Percentiles rank a stretch among this genome's conserved stretches.
phyloP scores from a whole-genome alignment of 2,888 invertebrate genomes.

The Drosophila maculinotata region DNA sequence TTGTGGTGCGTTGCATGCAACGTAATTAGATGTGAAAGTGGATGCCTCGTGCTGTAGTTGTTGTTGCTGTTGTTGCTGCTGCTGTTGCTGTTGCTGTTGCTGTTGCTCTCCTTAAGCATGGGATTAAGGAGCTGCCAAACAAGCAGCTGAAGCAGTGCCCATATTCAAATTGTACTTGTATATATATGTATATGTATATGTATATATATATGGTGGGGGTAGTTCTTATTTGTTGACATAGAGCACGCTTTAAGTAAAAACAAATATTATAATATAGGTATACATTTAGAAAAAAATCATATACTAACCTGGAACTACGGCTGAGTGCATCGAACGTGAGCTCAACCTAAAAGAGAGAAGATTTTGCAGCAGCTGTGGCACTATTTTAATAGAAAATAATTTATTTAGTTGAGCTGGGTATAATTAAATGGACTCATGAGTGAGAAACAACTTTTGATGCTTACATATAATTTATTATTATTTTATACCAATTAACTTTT shows the following conservation, averaged over 20 bases:
- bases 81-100: background rate
- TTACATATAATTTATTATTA: background rate
- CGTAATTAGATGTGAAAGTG: constrained; percentile 67
- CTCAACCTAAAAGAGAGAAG: background rate
- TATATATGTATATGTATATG: background rate
- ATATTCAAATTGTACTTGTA: constrained; percentile 41
- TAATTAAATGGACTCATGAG: no score
- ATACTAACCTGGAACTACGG: constrained; percentile 42
- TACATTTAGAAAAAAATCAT: background rate
- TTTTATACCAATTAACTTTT: background rate
- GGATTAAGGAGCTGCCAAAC: constrained; percentile 39
- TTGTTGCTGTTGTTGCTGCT: background rate
- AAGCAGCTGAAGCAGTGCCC: constrained; percentile 35
- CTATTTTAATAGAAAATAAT: background rate
- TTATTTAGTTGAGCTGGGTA: background rate
- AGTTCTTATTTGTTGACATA: constrained; percentile 48
- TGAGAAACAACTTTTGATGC: no score
- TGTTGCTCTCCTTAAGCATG: constrained; percentile 11
- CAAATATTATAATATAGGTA: constrained; percentile 36
- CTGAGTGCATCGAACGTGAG: constrained; percentile 23
- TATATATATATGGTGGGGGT: constrained; percentile 10
- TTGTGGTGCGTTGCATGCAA: constrained; percentile 65
- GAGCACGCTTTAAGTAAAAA: constrained; percentile 26
- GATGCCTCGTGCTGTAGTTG: constrained; percentile 19
- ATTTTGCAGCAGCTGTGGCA: constrained; percentile 16